These are phyloP conservation scores for Conomelus anceps DNA, from an alignment of 2,888 invertebrate genomes.

Conservation along the genomic window DNA sequence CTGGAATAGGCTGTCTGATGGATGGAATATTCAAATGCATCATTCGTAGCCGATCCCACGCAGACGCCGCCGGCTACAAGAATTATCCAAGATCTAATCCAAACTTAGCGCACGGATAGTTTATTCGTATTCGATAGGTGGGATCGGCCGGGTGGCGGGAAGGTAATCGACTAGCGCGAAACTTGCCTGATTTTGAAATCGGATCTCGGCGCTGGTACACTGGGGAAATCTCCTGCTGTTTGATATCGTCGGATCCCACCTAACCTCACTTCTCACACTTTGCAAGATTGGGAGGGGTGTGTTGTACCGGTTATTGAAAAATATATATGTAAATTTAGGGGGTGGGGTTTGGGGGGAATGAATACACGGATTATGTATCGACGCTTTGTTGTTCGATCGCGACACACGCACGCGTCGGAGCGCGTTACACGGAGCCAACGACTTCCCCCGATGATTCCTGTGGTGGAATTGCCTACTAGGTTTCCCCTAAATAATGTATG, in stretches of 20 bases:
- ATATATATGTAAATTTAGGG: neutral
- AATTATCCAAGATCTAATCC: neutral
- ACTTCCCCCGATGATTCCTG: neutral
- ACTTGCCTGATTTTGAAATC: neutral
- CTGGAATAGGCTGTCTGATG: neutral
- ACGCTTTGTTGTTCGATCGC: neutral
- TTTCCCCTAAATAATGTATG: neutral
- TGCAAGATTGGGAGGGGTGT: neutral
- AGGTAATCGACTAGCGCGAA: neutral
- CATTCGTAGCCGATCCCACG: neutral
- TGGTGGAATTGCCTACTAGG: neutral
- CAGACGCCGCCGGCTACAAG: too few species aligned
- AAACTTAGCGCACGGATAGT: neutral
- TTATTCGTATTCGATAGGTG: neutral
- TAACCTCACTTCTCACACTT: neutral
- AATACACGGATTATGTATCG: neutral
- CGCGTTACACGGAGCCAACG: too few species aligned
- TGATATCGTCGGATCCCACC: neutral
- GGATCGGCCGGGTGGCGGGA: neutral
- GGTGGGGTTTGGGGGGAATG: neutral
- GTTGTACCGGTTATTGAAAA: neutral
- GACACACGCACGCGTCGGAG: too few species aligned
- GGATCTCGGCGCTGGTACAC: neutral
- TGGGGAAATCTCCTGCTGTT: neutral
- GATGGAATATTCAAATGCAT: neutral